phyloP scores from a whole-genome alignment of 2,888 invertebrate genomes.

The Calephelis perditalis region DNA sequence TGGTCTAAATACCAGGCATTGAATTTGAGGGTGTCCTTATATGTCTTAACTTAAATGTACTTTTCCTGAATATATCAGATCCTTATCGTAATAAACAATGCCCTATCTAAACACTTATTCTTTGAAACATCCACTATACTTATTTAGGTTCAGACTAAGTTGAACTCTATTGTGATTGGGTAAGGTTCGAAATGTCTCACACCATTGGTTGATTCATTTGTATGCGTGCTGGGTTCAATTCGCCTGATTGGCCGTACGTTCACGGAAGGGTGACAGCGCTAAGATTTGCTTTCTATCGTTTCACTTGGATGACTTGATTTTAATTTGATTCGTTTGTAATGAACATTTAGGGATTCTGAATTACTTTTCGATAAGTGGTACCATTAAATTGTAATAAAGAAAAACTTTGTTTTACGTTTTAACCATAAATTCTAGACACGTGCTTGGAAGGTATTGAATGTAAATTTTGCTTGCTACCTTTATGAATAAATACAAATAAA shows the following conservation, averaged over 20 bases:
- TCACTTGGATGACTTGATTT: constrained; percentile 52
- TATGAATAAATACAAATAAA: no score
- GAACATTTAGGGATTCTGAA: constrained; percentile 22
- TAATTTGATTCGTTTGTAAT: constrained; percentile 43
- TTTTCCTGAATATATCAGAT: constrained; percentile 25
- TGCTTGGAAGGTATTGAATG: no score
- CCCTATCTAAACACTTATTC: constrained; percentile 32
- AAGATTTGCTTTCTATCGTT: constrained; percentile 61
- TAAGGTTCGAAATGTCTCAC: constrained; percentile 25
- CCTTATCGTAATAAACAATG: constrained; percentile 35
- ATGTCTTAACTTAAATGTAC: constrained; percentile 16
- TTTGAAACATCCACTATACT: constrained; percentile 19
- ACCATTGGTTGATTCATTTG: constrained; percentile 42
- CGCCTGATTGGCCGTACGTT: constrained; percentile 63
- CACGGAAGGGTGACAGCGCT: constrained; percentile 47
- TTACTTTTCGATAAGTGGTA: constrained; percentile 14
- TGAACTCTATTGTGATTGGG: constrained; percentile 28
- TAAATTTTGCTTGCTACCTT: no score
- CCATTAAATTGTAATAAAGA: constrained; percentile 11
- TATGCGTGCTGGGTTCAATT: constrained; percentile 51
- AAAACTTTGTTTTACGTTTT: not conserved
- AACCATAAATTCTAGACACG: not conserved
- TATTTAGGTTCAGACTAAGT: constrained; percentile 23
- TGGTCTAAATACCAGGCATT: not conserved
- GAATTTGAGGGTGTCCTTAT: constrained; percentile 13